Evolutionary conservation across 2,113 vertebrate species (phyloP), one percentile per base, ranked within the genome.

Genomic region (Pseudorasbora parva): DNA sequence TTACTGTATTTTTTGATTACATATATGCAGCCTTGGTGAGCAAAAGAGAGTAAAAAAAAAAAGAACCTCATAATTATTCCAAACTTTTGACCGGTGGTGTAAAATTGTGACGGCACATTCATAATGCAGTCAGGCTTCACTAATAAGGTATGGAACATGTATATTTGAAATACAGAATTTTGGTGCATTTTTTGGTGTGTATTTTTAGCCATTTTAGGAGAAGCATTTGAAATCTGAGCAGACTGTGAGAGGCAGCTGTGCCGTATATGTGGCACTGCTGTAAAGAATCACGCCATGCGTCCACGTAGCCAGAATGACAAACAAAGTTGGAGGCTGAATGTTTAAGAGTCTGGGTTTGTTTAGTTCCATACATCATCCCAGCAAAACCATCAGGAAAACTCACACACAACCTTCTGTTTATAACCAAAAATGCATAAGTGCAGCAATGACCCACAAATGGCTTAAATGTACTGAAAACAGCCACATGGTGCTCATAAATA

Each of bases 401-500:
- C 23, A 49, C 5, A 49, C 5, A n/a, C 59, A 47, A 78, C 10
- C 25, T 8, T 78, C 37, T 66, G 77, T 66, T 79, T 79, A 79
- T 15, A 47, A 64, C 77, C 41, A 75, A n/a, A 8, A 27, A 82
- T n/a, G 23, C 37, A 59, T 37, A 74, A 76, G 45, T 77, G 17
- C 43, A 51, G 25, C 23, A 25, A 21, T 17, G 14, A 74, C n/a
- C 17, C 81, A 47, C 57, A 47, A 8, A 47, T 45, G 27, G 37
- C 10, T 62, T 23, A 8, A 54, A 78, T 60, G 9, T 54, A 30
- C 47, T 78, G 82, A 84, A 37, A 78, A 45, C 8, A 78, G n/a
- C 60, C 74, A 69, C 66, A 84, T 66, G 49, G 60, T 41, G 30
- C 82, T 59, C 60, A 45, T 25, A 68, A 54, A 78, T 21, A 62